Evolutionary conservation across 2,113 vertebrate genomes (phyloP).

Genomic region (Camelus dromedarius): DNA sequence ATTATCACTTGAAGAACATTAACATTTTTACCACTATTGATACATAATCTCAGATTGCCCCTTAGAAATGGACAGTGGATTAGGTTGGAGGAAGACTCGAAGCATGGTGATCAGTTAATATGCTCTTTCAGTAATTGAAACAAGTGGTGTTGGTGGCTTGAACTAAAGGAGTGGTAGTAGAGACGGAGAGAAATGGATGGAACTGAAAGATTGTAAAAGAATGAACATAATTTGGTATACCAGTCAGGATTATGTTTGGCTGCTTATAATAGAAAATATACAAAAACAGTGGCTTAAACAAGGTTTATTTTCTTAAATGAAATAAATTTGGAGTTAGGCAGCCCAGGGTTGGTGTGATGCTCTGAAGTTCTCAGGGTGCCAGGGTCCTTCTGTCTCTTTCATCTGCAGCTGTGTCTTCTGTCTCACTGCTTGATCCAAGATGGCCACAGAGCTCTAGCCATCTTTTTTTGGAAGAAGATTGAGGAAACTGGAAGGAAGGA

Average conservation of each 20-base stretch:
- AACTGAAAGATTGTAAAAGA: neutral
- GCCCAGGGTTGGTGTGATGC: neutral
- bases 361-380: neutral
- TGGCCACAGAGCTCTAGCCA: neutral
- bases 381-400: neutral
- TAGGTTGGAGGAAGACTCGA: neutral
- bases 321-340: neutral
- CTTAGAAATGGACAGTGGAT: neutral
- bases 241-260: neutral
- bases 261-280: neutral
- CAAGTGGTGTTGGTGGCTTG: neutral
- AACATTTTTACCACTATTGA: neutral
- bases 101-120: neutral
- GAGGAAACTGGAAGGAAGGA: neutral
- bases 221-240: neutral
- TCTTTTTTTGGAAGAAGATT: neutral
- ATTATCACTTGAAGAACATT: conserved; percentile 21
- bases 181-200: neutral
- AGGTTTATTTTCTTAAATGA: neutral
- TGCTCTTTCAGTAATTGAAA: conserved; percentile 10
- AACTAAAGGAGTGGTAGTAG: neutral
- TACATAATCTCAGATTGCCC: neutral
- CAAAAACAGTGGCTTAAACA: neutral
- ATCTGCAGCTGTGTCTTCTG: neutral
- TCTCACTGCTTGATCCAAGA: neutral